These are phyloP conservation scores for Amblyornis subalaris DNA, from an alignment of 2,113 vertebrate species.

Conservation along the genomic window DNA sequence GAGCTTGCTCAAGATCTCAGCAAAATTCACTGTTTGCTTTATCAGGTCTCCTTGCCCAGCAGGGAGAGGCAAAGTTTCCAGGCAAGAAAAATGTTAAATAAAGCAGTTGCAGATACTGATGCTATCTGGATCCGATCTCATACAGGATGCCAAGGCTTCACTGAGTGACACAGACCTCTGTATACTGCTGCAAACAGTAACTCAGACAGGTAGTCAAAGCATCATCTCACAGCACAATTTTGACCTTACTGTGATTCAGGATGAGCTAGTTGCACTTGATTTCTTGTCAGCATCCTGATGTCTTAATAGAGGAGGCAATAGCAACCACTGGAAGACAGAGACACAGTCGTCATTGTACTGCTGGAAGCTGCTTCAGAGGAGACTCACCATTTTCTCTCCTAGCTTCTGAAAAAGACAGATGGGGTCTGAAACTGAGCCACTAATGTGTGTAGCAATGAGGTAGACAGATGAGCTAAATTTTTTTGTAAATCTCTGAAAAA, in stretches of 20 bases:
- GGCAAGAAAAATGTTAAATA: neutral
- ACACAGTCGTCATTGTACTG: neutral
- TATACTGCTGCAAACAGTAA: neutral
- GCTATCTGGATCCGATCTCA: neutral
- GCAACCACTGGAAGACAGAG: neutral
- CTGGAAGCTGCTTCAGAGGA: neutral
- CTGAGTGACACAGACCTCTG: neutral
- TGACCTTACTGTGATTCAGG: neutral
- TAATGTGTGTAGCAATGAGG: neutral
- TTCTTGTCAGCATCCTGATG: neutral
- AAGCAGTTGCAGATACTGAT: neutral
- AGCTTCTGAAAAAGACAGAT: neutral
- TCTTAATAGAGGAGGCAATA: neutral
- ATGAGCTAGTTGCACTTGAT: neutral
- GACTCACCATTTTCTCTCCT: neutral
- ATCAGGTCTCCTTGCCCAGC: neutral
- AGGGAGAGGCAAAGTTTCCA: neutral
- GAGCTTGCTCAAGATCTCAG: neutral
- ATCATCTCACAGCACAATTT: neutral
- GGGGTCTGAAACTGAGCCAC: neutral
- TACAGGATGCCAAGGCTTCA: neutral
- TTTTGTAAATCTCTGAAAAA: neutral
- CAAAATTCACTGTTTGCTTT: neutral
- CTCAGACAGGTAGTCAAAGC: neutral
- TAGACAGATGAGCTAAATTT: neutral